These are phyloP conservation scores for Sycophaga agraensis DNA, from an alignment of 1,140 invertebrate genomes.

Conservation along the genomic window DNA sequence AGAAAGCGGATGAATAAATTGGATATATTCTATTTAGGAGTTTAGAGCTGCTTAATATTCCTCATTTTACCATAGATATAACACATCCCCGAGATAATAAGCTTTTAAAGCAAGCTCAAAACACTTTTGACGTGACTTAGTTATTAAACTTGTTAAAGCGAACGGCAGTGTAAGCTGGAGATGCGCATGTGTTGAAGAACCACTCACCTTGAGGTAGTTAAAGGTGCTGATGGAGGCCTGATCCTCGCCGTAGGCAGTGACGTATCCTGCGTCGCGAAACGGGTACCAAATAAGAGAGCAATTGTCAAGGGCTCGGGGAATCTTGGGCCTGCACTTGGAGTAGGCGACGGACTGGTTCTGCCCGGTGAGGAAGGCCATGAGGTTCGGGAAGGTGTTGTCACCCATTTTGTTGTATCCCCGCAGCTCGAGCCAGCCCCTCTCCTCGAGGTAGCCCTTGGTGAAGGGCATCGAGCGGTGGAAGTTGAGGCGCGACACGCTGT, in stretches of 20 bases:
- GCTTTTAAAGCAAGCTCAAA: too few relatives aligned
- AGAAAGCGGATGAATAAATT: too few relatives aligned
- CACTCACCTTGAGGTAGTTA: conserved; percentile 75
- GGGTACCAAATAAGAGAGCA: conserved; percentile 82
- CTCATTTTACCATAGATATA: too few relatives aligned
- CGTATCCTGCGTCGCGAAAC: conserved; percentile 70
- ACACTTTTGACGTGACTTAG: too few relatives aligned
- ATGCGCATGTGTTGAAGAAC: too few relatives aligned
- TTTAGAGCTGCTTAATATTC: too few relatives aligned
- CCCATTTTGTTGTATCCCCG: conserved; percentile 70
- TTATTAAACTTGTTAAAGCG: too few relatives aligned
- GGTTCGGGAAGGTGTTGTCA: conserved; percentile 81
- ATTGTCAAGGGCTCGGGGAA: conserved; percentile 55
- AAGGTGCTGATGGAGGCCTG: conserved; percentile 73
- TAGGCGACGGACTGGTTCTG: conserved; percentile 56
- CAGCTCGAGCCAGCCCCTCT: conserved; percentile 61
- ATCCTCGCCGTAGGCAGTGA: conserved; percentile 81
- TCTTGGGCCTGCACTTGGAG: conserved; percentile 57
- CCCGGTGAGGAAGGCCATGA: conserved; percentile 76
- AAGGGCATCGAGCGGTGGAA: conserved; percentile 74
- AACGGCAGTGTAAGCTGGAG: too few relatives aligned
- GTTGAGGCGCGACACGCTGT: conserved; percentile 79
- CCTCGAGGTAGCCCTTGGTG: conserved; percentile 66
- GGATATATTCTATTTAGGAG: too few relatives aligned
- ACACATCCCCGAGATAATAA: too few relatives aligned